Percentiles rank a stretch among this genome's conserved stretches.
Evolutionary conservation across 2,797 vertebrate genomes (phyloP).

Genomic region (Jordanella pulchra): DNA sequence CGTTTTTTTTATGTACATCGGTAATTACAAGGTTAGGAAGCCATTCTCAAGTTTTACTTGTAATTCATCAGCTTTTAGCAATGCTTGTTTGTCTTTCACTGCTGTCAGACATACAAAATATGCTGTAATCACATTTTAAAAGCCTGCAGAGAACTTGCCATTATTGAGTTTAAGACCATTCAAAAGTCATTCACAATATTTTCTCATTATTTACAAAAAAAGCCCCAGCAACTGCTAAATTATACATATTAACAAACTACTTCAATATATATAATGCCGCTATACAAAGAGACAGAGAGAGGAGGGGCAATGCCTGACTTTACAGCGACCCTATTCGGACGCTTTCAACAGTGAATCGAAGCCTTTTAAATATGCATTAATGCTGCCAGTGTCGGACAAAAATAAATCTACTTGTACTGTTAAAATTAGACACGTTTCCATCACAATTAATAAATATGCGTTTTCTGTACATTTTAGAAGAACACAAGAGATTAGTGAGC

Average conservation of each 20-base stretch:
- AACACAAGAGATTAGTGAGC: constrained; percentile 38
- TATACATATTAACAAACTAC: constrained; percentile 94
- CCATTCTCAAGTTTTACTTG: constrained; percentile 82
- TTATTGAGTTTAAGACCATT: constrained; percentile 73
- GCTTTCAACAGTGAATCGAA: constrained; percentile 38
- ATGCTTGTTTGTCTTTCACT: constrained; percentile 75
- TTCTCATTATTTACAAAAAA: constrained; percentile 91
- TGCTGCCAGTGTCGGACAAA: constrained; percentile 49
- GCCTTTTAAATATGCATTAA: constrained; percentile 47
- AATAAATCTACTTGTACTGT: constrained; percentile 13
- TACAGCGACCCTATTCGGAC: constrained; percentile 53
- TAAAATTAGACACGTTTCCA: constrained; percentile 28
- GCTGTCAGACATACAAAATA: constrained; percentile 79
- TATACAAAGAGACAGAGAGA: constrained; percentile 65
- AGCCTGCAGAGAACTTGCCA: constrained; percentile 68
- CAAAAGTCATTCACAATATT: constrained; percentile 90
- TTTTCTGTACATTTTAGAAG: constrained; percentile 40
- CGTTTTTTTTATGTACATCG: constrained; percentile 89
- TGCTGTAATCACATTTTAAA: constrained; percentile 77
- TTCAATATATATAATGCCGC: constrained; percentile 76
- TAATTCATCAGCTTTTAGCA: constrained; percentile 89
- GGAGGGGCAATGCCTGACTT: constrained; percentile 36
- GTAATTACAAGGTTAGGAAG: constrained; percentile 89
- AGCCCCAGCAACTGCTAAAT: constrained; percentile 85
- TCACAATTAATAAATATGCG: constrained; percentile 40